Percentiles rank a stretch among this genome's conserved stretches.
Evolutionary conservation across 2,888 invertebrate species (phyloP).

Genomic region (Thecophora atra): DNA sequence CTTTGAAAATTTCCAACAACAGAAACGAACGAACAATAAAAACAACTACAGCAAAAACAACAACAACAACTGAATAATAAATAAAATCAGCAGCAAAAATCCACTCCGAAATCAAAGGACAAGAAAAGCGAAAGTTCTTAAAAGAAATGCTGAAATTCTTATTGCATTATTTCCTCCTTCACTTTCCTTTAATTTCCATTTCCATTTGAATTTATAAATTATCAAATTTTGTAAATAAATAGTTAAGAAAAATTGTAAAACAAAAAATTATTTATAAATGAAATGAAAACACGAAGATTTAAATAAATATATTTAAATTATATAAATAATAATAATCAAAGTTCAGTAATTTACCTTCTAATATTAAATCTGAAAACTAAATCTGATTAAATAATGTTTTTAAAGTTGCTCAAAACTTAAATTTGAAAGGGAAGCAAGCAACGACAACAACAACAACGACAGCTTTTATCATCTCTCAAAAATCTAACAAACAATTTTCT

Average conservation of each 20-base stretch:
- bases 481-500: too few species aligned
- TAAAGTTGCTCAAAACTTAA: neutral
- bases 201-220: too few species aligned
- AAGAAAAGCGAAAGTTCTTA: neutral
- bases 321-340: too few species aligned
- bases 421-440: neutral
- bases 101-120: too few species aligned
- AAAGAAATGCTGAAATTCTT: neutral
- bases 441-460: neutral
- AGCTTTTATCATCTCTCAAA: neutral
- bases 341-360: too few species aligned
- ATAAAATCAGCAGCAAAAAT: neutral
- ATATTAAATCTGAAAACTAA: too few species aligned
- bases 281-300: too few species aligned
- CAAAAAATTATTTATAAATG: too few species aligned
- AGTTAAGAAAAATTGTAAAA: too few species aligned
- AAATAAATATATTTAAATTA: too few species aligned
- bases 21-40: neutral
- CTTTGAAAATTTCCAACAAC: slow-evolving; percentile 1
- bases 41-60: neutral
- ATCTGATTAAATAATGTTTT: neutral
- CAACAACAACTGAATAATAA: neutral
- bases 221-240: too few species aligned
- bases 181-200: neutral
- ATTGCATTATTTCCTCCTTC: neutral